Evolutionary conservation across 2,797 vertebrate genomes (phyloP).

Genomic region (Mus caroli): DNA sequence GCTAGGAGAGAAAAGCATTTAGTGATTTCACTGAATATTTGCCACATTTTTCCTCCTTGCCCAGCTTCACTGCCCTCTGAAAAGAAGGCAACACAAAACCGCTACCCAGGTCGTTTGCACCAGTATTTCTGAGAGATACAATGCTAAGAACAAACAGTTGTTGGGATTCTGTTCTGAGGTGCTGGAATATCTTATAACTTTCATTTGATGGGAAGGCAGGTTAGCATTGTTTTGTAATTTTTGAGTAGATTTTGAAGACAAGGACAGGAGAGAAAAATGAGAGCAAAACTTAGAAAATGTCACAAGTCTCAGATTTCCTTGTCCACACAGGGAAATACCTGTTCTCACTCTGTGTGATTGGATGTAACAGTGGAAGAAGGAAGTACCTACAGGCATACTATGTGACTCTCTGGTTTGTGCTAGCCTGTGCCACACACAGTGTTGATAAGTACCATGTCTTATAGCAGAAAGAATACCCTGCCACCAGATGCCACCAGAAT

Average conservation of each 20-base stretch:
- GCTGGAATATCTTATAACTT: neutral
- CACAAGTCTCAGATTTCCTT: neutral
- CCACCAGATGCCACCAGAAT: slow-evolving; percentile 17
- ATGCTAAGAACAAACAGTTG: slow-evolving; percentile 1
- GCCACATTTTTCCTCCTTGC: neutral
- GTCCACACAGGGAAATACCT: slow-evolving; percentile 1
- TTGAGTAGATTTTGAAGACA: slow-evolving; percentile 38
- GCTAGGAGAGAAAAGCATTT: neutral
- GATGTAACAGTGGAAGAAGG: neutral
- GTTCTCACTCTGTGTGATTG: neutral
- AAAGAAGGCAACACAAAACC: slow-evolving; percentile 42
- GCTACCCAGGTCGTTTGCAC: neutral
- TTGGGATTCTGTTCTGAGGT: slow-evolving; percentile 43
- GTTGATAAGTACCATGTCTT: slow-evolving; percentile 14
- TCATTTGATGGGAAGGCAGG: slow-evolving; percentile 4
- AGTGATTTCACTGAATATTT: neutral
- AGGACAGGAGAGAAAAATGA: neutral
- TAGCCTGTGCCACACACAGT: neutral
- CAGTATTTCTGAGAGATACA: slow-evolving; percentile 1
- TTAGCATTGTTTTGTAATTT: neutral
- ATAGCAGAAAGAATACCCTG: neutral
- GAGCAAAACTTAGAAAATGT: slow-evolving; percentile 3
- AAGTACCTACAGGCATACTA: neutral
- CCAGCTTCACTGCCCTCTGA: neutral
- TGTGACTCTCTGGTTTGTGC: neutral